These are phyloP conservation scores for Rhabdomys dilectus DNA, from an alignment of 2,113 vertebrate genomes.

Conservation along the genomic window DNA sequence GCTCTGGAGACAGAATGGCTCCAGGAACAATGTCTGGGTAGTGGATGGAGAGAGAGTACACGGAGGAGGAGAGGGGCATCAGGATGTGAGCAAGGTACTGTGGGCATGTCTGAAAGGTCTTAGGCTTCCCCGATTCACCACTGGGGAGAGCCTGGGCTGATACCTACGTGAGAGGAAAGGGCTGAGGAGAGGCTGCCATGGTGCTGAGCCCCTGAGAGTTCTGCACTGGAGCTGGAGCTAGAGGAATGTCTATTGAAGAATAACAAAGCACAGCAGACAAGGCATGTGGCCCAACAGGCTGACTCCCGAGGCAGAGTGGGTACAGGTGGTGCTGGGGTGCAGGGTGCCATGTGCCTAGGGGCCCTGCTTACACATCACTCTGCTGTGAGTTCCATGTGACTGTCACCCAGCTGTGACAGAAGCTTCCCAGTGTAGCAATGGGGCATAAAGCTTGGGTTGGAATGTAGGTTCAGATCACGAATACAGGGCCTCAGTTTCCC, in stretches of 20 bases:
- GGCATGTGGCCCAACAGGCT: not conserved
- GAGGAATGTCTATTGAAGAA: not conserved
- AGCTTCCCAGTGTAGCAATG: not conserved
- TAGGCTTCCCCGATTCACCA: not conserved
- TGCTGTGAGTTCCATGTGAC: not conserved
- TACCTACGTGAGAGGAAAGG: not conserved
- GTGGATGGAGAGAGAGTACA: not conserved
- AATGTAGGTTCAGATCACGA: not conserved
- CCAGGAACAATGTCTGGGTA: not conserved
- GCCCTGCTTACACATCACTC: not conserved
- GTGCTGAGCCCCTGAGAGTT: not conserved
- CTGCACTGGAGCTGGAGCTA: not conserved
- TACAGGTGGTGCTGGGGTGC: not conserved
- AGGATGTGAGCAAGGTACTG: no score
- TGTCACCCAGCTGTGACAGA: not conserved
- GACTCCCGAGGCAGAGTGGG: not conserved
- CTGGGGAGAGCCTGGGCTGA: not conserved
- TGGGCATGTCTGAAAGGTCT: not conserved
- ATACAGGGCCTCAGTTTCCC: not conserved
- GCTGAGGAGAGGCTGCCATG: not conserved
- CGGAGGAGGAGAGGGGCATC: not conserved
- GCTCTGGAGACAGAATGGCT: not conserved
- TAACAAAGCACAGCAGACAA: rapidly evolving
- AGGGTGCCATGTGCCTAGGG: not conserved
- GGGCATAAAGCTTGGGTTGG: not conserved